These are phyloP conservation scores for Cavia porcellus DNA, from an alignment of 2,113 vertebrate genomes.

Conservation along the genomic window DNA sequence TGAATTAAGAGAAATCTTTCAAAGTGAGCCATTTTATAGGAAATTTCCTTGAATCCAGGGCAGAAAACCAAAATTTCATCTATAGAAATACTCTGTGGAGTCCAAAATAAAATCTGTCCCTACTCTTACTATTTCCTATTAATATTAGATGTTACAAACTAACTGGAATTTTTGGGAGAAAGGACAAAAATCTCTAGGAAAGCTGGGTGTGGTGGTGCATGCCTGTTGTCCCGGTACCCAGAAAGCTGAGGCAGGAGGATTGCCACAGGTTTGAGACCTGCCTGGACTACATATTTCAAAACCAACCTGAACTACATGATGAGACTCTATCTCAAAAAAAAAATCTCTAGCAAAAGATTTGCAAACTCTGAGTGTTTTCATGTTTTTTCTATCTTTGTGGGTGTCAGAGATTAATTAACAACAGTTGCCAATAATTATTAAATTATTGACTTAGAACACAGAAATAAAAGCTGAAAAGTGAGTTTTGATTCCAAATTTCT, in stretches of 20 bases:
- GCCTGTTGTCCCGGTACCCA: neutral
- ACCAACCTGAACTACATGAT: neutral
- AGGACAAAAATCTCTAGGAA: neutral
- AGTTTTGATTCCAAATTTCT: constrained; percentile 25
- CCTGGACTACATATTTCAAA: neutral
- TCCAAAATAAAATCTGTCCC: neutral
- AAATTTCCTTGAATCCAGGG: constrained; percentile 50
- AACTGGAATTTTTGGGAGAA: neutral
- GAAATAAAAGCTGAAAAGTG: constrained; percentile 47
- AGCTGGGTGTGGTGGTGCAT: neutral
- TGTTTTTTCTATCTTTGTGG: neutral
- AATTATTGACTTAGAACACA: constrained; percentile 25
- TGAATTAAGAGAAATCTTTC: constrained; percentile 20
- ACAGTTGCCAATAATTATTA: constrained; percentile 58
- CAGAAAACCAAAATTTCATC: constrained; percentile 34
- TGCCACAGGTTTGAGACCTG: neutral
- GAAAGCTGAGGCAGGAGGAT: neutral
- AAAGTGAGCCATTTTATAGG: neutral
- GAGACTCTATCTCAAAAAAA: neutral
- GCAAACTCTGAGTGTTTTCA: neutral
- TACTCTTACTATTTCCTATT: neutral
- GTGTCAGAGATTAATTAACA: constrained; percentile 29
- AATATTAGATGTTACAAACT: neutral
- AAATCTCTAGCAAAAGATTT: constrained; percentile 16
- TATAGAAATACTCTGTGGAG: neutral